Conservation (phyloP, 2,113 vertebrate genomes). For the Kobus ellipsiprymnus region DNA sequence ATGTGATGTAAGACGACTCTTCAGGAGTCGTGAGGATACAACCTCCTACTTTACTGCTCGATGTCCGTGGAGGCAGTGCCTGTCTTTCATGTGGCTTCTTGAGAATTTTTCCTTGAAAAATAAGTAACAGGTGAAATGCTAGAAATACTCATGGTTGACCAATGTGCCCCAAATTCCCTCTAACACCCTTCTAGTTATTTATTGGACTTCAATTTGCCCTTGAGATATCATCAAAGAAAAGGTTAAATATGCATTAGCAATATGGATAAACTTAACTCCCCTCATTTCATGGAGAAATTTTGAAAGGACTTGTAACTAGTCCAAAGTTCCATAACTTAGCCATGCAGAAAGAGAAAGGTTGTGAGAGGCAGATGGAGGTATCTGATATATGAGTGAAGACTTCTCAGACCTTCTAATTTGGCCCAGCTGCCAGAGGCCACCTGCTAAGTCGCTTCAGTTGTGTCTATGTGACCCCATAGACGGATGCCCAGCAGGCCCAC, state of each 20-base stretch:
- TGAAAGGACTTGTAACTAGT: not conserved
- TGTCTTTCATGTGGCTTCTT: not conserved
- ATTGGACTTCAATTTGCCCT: not conserved
- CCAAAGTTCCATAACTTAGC: not conserved
- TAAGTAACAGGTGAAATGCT: not conserved
- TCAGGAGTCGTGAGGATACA: not conserved
- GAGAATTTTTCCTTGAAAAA: not conserved
- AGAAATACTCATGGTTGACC: not conserved
- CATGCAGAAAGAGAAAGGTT: not conserved
- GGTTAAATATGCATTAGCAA: not conserved
- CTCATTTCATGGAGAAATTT: not conserved
- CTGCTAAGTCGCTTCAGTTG: not conserved
- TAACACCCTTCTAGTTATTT: not conserved
- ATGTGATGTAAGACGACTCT: not conserved
- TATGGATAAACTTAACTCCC: not conserved
- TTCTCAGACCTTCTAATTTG: not conserved
- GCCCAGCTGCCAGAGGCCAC: not conserved
- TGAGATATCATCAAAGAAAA: not conserved
- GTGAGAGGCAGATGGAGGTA: not conserved
- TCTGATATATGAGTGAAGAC: not conserved
- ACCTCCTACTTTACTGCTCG: not conserved
- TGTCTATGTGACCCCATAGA: no score
- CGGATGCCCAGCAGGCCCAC: rapidly evolving
- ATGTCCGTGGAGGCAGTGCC: not conserved
- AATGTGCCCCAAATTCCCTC: not conserved